Evolutionary conservation across 2,113 vertebrate genomes (phyloP), one percentile per base, ranked within the genome.

Genomic region (Micromys minutus): DNA sequence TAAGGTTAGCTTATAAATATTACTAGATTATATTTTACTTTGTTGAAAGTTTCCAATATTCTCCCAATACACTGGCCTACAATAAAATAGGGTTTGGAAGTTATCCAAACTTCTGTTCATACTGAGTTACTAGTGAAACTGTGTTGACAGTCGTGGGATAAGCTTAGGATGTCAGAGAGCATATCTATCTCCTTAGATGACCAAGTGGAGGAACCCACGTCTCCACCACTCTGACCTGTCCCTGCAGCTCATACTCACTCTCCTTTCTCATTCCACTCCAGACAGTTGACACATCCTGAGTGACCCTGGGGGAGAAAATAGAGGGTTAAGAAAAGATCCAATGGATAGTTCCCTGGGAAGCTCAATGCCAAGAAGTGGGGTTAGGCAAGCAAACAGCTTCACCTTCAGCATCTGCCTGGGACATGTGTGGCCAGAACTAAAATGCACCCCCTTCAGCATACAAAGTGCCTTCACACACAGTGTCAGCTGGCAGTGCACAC

Each of bases 251-350:
- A 97, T 90, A 99, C 99, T 99, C 98, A 99, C 99, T 99, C 99
- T 99, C 99, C 99, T 98, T 98, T 98, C 97, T 99, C 99, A 61
- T 99, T 99, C 99, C 99, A 99, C 97, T 99, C 99, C 95, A 99
- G 98, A 97, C 99, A 99, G 98, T 99, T 99, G 96, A 99, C 99
- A 98, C 99, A 99, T 81, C 99, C 99, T 39, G 99, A 99, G 95
- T 99, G 99, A 97, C 99, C 99, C 99, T 99, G 98, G 95, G 47
- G 52, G 42, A 94, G 74, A 11, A 89, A 92, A 96, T 59, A 55
- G 45, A 96, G 93, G 80, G 87, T 94, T 59, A 85, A 87, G 72
- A 93, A 96, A 61, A 95, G 7, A 96, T 63, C 16, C 39, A 76
- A 96, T 77, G 96, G 76, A 50, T 8, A 92, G 71, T 75, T 77